A percentile compares a stretch with the other conserved stretches of the same genome.
Evolutionary conservation across 2,113 vertebrate genomes (phyloP).

Genomic region (Archocentrus centrarchus): DNA sequence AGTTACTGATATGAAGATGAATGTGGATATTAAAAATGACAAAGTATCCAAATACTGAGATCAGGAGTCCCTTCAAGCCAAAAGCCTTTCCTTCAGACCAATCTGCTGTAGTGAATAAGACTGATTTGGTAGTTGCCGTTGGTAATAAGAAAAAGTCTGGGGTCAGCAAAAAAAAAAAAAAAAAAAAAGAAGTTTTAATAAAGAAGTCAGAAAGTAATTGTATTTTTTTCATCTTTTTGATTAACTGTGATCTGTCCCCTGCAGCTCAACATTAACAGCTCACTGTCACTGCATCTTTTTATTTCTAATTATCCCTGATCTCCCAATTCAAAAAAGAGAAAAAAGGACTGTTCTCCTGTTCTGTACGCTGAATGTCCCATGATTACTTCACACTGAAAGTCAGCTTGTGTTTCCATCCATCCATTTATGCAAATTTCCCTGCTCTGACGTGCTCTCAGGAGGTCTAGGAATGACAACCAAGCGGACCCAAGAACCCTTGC

Average conservation of each 20-base stretch:
- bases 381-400: not conserved
- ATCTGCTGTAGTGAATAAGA: not conserved
- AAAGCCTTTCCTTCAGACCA: not conserved
- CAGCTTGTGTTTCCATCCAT: not conserved
- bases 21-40: not conserved
- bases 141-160: not conserved
- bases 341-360: not conserved
- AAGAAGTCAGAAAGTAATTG: not conserved
- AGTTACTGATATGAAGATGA: not conserved
- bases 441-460: not conserved
- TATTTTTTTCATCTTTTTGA: not conserved
- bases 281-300: constrained; percentile 1
- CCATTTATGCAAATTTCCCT: not conserved
- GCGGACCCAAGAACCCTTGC: not conserved
- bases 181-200: not conserved
- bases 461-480: not conserved
- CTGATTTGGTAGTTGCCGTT: not conserved
- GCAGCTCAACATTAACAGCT: not conserved
- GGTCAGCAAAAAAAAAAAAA: not conserved
- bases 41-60: not conserved
- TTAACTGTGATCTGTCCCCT: not conserved
- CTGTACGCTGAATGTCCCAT: not conserved
- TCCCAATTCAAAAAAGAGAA: not conserved
- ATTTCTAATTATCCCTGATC: not conserved
- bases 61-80: not conserved